These are phyloP conservation scores for Meta bourneti DNA, from an alignment of 2,888 invertebrate genomes.

Conservation along the genomic window DNA sequence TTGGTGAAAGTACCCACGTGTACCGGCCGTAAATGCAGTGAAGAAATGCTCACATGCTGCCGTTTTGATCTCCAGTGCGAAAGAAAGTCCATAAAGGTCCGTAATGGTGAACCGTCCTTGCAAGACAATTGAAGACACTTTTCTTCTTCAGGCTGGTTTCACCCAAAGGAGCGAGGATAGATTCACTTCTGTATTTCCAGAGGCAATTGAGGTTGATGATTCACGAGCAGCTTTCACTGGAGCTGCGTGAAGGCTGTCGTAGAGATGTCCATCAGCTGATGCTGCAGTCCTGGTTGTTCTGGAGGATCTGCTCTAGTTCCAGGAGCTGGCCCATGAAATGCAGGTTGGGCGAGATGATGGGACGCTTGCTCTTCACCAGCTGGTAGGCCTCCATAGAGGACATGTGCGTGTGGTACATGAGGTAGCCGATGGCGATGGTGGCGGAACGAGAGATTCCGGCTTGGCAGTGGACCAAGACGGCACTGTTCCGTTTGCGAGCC, in stretches of 20 bases:
- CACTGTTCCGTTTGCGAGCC: conserved; percentile 86
- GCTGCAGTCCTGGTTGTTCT: conserved; percentile 63
- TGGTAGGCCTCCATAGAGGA: conserved; percentile 93
- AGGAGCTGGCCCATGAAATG: conserved; percentile 95
- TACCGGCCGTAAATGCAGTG: too few relatives aligned
- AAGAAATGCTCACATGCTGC: too few relatives aligned
- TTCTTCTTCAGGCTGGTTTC: too few relatives aligned
- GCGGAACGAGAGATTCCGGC: conserved; percentile 97
- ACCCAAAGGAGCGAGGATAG: neutral
- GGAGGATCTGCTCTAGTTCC: conserved; percentile 88
- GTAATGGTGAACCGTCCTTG: too few relatives aligned
- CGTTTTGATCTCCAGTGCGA: too few relatives aligned
- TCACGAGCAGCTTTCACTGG: conserved; percentile 20
- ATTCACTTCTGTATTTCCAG: neutral
- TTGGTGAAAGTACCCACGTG: too few relatives aligned
- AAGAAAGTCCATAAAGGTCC: too few relatives aligned
- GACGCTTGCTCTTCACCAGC: conserved; percentile 90
- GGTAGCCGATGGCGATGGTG: conserved; percentile 95
- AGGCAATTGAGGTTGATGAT: too few relatives aligned
- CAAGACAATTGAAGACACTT: too few relatives aligned
- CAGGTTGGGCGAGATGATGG: conserved; percentile 96
- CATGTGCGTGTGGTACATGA: conserved; percentile 92
- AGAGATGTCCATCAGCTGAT: conserved; percentile 44
- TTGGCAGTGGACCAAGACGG: conserved; percentile 95
- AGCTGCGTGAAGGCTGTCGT: conserved; percentile 29